Percentiles rank a stretch among this genome's conserved stretches.
These are phyloP conservation scores for Manduca sexta DNA, from an alignment of 1,140 invertebrate species.

Conservation along the genomic window DNA sequence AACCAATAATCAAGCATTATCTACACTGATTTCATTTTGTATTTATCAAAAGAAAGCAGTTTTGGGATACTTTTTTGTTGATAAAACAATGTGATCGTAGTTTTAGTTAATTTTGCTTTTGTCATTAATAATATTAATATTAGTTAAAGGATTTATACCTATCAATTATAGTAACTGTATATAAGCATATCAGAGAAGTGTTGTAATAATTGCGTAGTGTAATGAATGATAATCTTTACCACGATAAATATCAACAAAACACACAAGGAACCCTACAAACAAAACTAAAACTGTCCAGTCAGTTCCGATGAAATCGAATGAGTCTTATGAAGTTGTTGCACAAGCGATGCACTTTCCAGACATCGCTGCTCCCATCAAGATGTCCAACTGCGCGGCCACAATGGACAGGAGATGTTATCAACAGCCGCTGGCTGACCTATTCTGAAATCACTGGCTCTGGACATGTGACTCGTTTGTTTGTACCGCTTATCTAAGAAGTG, in stretches of 20 bases:
- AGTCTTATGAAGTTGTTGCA: constrained; percentile 46
- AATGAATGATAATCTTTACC: too few species aligned
- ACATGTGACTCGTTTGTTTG: constrained; percentile 20
- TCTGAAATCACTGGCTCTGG: constrained; percentile 36
- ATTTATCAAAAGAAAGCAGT: too few species aligned
- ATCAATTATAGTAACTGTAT: too few species aligned
- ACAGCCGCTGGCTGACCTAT: constrained; percentile 28
- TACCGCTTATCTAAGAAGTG: not conserved
- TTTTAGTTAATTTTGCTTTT: too few species aligned
- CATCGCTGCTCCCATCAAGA: constrained; percentile 30
- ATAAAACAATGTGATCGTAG: not conserved
- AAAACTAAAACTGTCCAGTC: constrained; percentile 30
- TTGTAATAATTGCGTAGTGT: too few species aligned
- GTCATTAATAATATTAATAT: too few species aligned
- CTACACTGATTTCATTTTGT: not conserved
- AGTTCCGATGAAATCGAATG: constrained; percentile 46
- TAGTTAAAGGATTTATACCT: too few species aligned
- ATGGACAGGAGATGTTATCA: constrained; percentile 42
- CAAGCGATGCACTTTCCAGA: constrained; percentile 34
- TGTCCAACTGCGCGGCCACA: constrained; percentile 26
- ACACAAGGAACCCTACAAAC: constrained; percentile 19
- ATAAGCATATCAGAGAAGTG: too few species aligned
- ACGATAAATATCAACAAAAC: too few species aligned
- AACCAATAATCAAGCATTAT: constrained; percentile 15
- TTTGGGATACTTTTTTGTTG: too few species aligned